phyloP scores from a whole-genome alignment of 1,140 invertebrate species.

The Cydia splendana region DNA sequence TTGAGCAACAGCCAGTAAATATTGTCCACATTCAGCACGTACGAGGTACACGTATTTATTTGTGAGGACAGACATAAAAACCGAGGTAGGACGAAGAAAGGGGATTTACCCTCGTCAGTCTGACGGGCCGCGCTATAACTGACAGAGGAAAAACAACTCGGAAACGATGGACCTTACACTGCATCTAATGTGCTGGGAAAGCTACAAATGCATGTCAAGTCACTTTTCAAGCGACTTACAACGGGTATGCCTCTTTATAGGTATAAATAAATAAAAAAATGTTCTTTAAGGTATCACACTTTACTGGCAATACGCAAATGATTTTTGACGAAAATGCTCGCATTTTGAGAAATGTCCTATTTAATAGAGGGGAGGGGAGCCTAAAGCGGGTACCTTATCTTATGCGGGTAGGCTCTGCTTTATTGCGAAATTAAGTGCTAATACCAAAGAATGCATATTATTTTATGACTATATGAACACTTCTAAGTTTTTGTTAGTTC shows the following conservation, averaged over 20 bases:
- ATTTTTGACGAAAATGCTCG: no score
- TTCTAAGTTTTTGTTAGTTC: no score
- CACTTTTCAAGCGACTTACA: neutral
- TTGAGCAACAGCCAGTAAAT: conserved; percentile 30
- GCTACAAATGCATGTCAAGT: conserved; percentile 9
- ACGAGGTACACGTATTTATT: conserved; percentile 52
- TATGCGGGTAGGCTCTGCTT: no score
- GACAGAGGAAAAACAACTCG: conserved; percentile 55
- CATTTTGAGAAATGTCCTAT: no score
- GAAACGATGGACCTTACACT: conserved; percentile 4
- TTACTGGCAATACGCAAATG: no score
- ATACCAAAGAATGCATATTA: no score
- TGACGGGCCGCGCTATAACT: conserved; percentile 65
- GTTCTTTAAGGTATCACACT: no score
- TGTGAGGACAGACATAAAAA: conserved; percentile 61
- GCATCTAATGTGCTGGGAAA: conserved; percentile 20
- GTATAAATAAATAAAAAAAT: no score
- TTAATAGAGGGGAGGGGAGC: no score
- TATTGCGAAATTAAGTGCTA: no score
- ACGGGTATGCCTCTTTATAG: neutral
- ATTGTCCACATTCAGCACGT: conserved; percentile 47
- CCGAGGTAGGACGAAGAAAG: conserved; percentile 59
- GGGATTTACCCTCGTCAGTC: conserved; percentile 70
- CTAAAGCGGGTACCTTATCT: no score
- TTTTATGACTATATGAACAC: no score